Evolutionary conservation across 2,797 vertebrate genomes (phyloP).

Genomic region (Podarcis lilfordi): DNA sequence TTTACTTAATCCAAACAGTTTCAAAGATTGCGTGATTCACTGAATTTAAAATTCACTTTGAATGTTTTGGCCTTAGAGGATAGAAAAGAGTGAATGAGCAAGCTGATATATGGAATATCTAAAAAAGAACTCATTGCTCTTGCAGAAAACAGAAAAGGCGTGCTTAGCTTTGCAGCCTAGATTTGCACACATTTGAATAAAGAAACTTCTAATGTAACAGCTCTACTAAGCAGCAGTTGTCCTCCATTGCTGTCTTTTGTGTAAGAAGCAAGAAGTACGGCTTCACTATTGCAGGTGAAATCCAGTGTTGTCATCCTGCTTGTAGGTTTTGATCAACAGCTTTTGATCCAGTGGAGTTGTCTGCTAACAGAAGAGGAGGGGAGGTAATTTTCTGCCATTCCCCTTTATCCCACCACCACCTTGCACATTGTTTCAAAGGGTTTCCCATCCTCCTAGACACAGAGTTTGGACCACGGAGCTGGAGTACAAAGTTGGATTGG

Average conservation of each 20-base stretch:
- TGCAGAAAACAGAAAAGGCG: background rate
- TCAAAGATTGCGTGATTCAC: background rate
- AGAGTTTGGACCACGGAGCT: no score
- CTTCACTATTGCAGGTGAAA: background rate
- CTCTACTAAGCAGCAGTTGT: background rate
- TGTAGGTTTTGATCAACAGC: background rate
- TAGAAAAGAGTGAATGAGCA: background rate
- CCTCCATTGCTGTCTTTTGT: background rate
- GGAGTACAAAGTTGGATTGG: no score
- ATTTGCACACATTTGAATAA: background rate
- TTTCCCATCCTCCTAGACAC: no score
- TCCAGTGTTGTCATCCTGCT: background rate
- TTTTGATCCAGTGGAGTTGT: background rate
- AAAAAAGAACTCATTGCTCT: background rate
- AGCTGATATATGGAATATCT: background rate
- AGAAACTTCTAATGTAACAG: background rate
- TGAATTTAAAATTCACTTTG: conserved; percentile 7
- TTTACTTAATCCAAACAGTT: background rate
- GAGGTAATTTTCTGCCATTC: background rate
- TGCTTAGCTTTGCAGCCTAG: background rate
- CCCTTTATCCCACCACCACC: background rate
- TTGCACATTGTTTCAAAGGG: no score
- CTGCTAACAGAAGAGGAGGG: background rate
- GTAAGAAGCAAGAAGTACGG: background rate
- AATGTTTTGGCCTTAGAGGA: background rate